These are phyloP conservation scores for Magallana angulata DNA, from an alignment of 1,140 invertebrate species.

Conservation along the genomic window DNA sequence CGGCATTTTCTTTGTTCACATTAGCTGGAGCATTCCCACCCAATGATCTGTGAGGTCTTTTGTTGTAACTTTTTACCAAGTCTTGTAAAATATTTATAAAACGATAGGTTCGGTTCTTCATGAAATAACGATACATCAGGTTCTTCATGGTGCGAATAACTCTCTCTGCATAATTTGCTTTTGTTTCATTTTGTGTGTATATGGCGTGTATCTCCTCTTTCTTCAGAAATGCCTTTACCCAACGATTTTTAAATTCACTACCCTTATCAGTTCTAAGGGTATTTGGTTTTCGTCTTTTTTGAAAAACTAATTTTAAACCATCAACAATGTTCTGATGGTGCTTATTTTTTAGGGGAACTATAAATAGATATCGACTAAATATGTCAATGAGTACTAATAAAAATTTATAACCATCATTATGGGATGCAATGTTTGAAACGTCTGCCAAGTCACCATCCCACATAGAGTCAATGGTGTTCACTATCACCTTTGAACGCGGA, in stretches of 20 bases:
- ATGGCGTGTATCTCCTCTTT: constrained; percentile 23
- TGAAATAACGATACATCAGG: constrained; percentile 42
- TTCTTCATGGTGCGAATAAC: constrained; percentile 49
- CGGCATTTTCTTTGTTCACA: constrained; percentile 40
- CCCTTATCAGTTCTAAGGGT: constrained; percentile 48
- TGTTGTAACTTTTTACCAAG: no score
- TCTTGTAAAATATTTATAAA: constrained; percentile 14
- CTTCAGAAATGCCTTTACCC: constrained; percentile 34
- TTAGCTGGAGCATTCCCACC: constrained; percentile 23
- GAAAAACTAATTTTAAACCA: constrained; percentile 7
- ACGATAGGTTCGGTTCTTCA: constrained; percentile 41
- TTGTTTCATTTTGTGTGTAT: constrained; percentile 41
- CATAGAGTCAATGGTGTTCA: constrained; percentile 37
- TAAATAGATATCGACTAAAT: constrained; percentile 41
- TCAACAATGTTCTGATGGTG: constrained; percentile 25
- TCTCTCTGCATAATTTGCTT: constrained; percentile 45
- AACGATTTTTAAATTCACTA: constrained; percentile 46
- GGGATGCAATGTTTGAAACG: constrained; percentile 21
- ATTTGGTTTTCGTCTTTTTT: constrained; percentile 22
- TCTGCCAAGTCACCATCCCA: constrained; percentile 45
- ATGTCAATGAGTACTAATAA: constrained; percentile 48
- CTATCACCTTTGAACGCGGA: constrained; percentile 31
- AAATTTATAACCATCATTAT: constrained; percentile 38
- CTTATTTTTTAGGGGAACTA: constrained; percentile 41
- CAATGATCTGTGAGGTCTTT: constrained; percentile 42